Conservation (phyloP, 2,888 invertebrate genomes). For the Ceriagrion tenellum region DNA sequence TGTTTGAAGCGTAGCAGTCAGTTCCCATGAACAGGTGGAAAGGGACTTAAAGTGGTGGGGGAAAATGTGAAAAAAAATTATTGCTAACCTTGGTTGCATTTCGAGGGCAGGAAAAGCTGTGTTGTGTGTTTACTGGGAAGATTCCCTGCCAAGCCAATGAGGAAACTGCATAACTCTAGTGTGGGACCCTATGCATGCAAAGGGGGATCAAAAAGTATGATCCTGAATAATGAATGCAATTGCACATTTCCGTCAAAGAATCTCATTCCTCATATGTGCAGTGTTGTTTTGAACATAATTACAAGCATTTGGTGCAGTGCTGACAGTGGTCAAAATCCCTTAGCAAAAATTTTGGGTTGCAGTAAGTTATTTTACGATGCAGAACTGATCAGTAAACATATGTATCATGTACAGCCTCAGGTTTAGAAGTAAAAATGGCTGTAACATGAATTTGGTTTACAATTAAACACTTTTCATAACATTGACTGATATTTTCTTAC, state of each 20-base stretch:
- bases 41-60: conserved; percentile 34
- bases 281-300: conserved; percentile 40
- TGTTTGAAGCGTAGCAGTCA: conserved; percentile 42
- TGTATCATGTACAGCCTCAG: conserved; percentile 50
- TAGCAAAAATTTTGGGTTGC: background rate
- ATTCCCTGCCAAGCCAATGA: background rate
- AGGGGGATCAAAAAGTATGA: background rate
- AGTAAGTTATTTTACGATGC: conserved; percentile 17
- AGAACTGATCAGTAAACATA: conserved; percentile 39
- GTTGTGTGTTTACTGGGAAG: background rate
- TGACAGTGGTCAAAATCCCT: background rate
- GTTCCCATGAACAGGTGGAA: background rate
- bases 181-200: conserved; percentile 33
- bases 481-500: conserved; percentile 47
- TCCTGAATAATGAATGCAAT: conserved; percentile 1
- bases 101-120: conserved; percentile 11
- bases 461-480: conserved; percentile 22
- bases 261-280: conserved; percentile 55
- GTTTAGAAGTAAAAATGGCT: conserved; percentile 14
- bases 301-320: conserved; percentile 51
- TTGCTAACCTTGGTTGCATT: background rate
- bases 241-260: conserved; percentile 9
- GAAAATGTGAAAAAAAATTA: background rate
- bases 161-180: background rate
- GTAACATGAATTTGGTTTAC: conserved; percentile 49